These are phyloP conservation scores for Heliconius cydno DNA, from an alignment of 2,888 invertebrate genomes.

Conservation along the genomic window DNA sequence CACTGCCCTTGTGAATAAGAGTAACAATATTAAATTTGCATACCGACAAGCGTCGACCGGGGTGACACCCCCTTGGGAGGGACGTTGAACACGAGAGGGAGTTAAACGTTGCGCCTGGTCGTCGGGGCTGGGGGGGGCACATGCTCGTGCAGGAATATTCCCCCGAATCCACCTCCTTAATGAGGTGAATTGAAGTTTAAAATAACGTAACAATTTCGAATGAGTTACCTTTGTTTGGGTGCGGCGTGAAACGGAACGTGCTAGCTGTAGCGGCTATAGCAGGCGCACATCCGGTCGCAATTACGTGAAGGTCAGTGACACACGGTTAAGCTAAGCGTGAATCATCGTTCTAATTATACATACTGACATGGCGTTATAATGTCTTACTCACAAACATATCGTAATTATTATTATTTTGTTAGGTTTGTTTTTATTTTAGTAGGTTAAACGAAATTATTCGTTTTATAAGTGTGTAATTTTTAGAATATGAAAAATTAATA, in stretches of 20 bases:
- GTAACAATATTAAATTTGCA: conserved; percentile 80
- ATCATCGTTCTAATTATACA: conserved; percentile 67
- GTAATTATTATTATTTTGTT: conserved; percentile 35
- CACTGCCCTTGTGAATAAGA: conserved; percentile 80
- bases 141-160: conserved; percentile 73
- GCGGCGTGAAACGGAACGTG: conserved; percentile 59
- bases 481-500: not conserved
- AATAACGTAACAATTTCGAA: conserved; percentile 37
- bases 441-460: conserved; percentile 18
- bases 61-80: conserved; percentile 36
- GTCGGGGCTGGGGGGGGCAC: conserved; percentile 49
- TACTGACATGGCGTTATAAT: conserved; percentile 8
- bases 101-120: conserved; percentile 57
- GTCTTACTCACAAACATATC: conserved; percentile 38
- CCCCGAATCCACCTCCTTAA: conserved; percentile 57
- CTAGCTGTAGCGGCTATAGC: conserved; percentile 56
- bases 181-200: conserved; percentile 50
- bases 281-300: conserved; percentile 64
- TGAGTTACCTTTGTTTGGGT: conserved; percentile 54
- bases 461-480: not conserved
- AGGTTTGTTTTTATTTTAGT: conserved; percentile 20
- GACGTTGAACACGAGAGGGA: conserved; percentile 51
- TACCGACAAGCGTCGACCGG: conserved; percentile 59
- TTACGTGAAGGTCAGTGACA: conserved; percentile 76
- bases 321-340: conserved; percentile 57